Evolutionary conservation across 2,113 vertebrate species (phyloP).

Genomic region (Numida meleagris): DNA sequence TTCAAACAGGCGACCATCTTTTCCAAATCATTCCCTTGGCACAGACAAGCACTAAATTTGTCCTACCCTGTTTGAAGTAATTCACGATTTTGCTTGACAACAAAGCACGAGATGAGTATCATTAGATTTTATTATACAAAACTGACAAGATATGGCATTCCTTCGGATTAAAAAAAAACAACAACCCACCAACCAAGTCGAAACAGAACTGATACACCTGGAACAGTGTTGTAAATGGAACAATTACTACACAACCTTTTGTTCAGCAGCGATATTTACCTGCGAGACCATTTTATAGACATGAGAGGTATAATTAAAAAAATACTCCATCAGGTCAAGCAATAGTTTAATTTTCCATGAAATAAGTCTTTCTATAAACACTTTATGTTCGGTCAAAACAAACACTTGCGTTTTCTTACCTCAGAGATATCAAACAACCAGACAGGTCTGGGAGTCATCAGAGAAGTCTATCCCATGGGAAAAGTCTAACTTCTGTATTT

Average conservation of each 20-base stretch:
- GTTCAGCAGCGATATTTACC: constrained; percentile 50
- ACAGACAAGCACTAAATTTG: constrained; percentile 18
- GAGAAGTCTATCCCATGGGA: constrained; percentile 40
- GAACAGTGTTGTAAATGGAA: constrained; percentile 64
- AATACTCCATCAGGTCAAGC: constrained; percentile 74
- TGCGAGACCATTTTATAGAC: constrained; percentile 63
- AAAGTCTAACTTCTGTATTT: constrained; percentile 23
- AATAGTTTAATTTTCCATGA: constrained; percentile 71
- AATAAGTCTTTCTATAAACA: constrained; percentile 77
- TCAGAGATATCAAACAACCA: constrained; percentile 50
- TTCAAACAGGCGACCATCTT: constrained; percentile 11
- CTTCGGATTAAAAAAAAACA: constrained; percentile 25
- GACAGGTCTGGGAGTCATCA: constrained; percentile 61
- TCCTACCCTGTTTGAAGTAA: constrained; percentile 14
- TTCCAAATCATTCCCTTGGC: constrained; percentile 37
- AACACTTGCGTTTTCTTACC: constrained; percentile 59
- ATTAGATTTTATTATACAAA: constrained; percentile 68
- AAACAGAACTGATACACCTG: constrained; percentile 38
- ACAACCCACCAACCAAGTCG: background rate
- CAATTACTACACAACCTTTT: constrained; percentile 57
- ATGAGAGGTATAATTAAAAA: constrained; percentile 73
- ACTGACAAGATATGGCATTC: constrained; percentile 54
- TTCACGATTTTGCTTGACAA: constrained; percentile 55
- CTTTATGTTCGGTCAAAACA: constrained; percentile 70
- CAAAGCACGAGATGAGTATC: constrained; percentile 40